Conservation (phyloP, 2,888 invertebrate species). For the Dynastes grantii region DNA sequence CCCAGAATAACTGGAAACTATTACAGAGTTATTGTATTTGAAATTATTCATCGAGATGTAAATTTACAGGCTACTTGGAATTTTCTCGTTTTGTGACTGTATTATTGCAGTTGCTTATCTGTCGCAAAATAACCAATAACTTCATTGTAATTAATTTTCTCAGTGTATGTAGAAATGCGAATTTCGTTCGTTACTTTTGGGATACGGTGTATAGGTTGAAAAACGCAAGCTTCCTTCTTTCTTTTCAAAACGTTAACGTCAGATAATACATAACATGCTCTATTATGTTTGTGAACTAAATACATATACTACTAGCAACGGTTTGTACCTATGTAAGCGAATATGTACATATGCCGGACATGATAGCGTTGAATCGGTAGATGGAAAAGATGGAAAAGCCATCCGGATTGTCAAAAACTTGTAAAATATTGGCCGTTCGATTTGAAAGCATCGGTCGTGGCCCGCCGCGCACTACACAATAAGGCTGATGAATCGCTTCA, state of each 20-base stretch:
- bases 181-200: too few species aligned
- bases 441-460: slow-evolving; percentile 66
- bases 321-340: not conserved
- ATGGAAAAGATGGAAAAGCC: slow-evolving; percentile 73
- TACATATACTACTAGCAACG: not conserved
- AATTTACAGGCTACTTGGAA: too few species aligned
- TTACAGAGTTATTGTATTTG: too few species aligned
- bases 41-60: too few species aligned
- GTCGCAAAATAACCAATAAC: too few species aligned
- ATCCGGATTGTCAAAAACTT: slow-evolving; percentile 80
- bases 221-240: not conserved
- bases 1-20: too few species aligned
- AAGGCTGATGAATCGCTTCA: slow-evolving; percentile 72
- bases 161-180: too few species aligned
- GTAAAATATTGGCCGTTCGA: slow-evolving; percentile 78
- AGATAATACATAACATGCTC: slow-evolving; percentile 12
- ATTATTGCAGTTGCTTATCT: too few species aligned
- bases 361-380: slow-evolving; percentile 18
- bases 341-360: not conserved
- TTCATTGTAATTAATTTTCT: too few species aligned
- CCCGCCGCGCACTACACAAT: slow-evolving; percentile 62
- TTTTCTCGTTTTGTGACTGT: too few species aligned
- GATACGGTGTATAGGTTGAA: not conserved
- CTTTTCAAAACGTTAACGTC: not conserved
- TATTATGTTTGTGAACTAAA: slow-evolving; percentile 18